phyloP scores from a whole-genome alignment of 2,113 vertebrate species.

The Periophthalmus modestus region DNA sequence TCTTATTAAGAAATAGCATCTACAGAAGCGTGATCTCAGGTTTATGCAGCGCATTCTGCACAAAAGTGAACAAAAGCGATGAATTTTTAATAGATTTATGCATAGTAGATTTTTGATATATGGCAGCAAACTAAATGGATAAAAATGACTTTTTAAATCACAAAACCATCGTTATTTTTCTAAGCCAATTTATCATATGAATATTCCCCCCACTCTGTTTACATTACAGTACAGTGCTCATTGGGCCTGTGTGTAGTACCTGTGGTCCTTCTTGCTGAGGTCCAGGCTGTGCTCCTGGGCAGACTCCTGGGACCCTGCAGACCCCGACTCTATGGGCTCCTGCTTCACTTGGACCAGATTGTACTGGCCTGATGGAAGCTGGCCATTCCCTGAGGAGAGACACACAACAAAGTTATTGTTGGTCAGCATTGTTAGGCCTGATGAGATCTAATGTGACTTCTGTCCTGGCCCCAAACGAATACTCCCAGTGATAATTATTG shows the following conservation, averaged over 20 bases:
- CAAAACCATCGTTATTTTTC: slow-evolving; percentile 30
- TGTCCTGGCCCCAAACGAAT: slow-evolving; percentile 86
- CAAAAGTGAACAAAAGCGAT: slow-evolving; percentile 59
- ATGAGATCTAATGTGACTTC: slow-evolving; percentile 90
- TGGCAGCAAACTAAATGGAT: slow-evolving; percentile 13
- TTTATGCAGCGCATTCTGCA: slow-evolving; percentile 59
- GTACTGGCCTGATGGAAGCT: slow-evolving; percentile 79
- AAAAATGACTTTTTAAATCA: slow-evolving; percentile 19
- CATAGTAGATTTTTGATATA: slow-evolving; percentile 17
- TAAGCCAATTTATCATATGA: slow-evolving; percentile 15
- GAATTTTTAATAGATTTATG: slow-evolving; percentile 51
- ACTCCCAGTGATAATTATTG: slow-evolving; percentile 98
- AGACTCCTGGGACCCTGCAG: slow-evolving; percentile 78
- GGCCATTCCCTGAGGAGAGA: slow-evolving; percentile 87
- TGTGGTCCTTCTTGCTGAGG: slow-evolving; percentile 91
- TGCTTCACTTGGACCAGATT: slow-evolving; percentile 88
- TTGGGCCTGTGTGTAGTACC: slow-evolving; percentile 66
- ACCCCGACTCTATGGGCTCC: slow-evolving; percentile 78
- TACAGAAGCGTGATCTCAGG: slow-evolving; percentile 50
- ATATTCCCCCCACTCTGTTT: slow-evolving; percentile 13
- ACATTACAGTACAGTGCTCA: background rate
- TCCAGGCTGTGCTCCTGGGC: slow-evolving; percentile 92
- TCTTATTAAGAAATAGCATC: slow-evolving; percentile 68
- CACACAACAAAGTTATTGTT: slow-evolving; percentile 81
- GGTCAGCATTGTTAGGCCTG: slow-evolving; percentile 89